Conservation (phyloP, 1,140 invertebrate genomes). For the Achatina immaculata region DNA sequence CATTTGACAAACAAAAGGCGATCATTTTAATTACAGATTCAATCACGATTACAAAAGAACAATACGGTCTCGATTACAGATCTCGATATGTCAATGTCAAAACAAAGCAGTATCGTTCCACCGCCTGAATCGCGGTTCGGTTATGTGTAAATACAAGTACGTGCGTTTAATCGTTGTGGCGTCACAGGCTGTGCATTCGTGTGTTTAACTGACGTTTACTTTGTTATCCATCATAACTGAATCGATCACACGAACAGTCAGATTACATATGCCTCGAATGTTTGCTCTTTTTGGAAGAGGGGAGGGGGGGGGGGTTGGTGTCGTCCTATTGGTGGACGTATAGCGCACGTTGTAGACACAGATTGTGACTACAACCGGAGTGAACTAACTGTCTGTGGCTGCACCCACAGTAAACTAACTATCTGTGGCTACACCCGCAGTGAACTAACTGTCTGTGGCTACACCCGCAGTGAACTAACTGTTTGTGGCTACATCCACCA, state of each 20-base stretch:
- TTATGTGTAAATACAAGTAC: slow-evolving; percentile 16
- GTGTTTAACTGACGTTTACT: not conserved
- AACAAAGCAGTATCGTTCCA: slow-evolving; percentile 8
- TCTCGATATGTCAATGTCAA: slow-evolving; percentile 27
- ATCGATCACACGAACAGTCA: not conserved
- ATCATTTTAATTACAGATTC: slow-evolving; percentile 32
- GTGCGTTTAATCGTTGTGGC: slow-evolving; percentile 11
- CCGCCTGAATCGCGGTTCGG: not conserved
- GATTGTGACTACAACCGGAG: no score
- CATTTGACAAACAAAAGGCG: slow-evolving; percentile 11
- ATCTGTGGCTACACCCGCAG: no score
- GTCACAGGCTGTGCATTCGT: slow-evolving; percentile 1
- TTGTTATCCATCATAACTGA: not conserved
- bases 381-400: no score
- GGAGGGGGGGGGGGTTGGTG: no score
- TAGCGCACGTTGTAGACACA: no score
- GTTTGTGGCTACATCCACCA: no score
- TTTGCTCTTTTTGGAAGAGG: not conserved
- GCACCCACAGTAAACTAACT: no score
- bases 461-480: no score
- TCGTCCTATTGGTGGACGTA: no score
- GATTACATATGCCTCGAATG: not conserved
- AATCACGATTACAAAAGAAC: slow-evolving; percentile 34
- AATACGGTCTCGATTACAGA: slow-evolving; percentile 19
- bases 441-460: no score